Evolutionary conservation across 2,888 invertebrate species (phyloP), one percentile per base, ranked within the genome.

Genomic region (Chrysodeixis includens): DNA sequence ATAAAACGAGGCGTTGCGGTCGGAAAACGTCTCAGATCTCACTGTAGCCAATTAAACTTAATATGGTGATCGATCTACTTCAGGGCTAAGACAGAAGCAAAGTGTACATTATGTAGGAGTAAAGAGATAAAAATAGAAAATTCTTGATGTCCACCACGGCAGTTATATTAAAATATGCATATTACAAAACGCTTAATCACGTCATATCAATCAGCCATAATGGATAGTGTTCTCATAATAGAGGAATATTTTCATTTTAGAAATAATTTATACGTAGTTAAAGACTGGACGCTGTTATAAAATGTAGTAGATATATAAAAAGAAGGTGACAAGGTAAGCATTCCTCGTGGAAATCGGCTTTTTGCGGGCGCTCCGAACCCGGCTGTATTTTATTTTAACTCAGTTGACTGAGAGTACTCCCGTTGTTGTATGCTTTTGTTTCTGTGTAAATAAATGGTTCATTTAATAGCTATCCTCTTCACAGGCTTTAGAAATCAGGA

Each of bases 131-230:
- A 40, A 40, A 40, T n/a, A n/a, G 40, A n/a, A 40, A 14, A 3
- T 35, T 35, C 10, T 40, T 6, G n/a, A 40, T 40, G 4, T n/a
- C n/a, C 6, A 5, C 12, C 0, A 35, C 5, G 12, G 14, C 40
- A 40, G n/a, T 40, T 3, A 5, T 40, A 40, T 40, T 40, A n/a
- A n/a, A 14, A 40, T 40, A 3, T 40, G 40, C 40, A 5, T 40
- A 40, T 26, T 26, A n/a, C 40, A n/a, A 12, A 40, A 40, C 40
- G 7, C 40, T 40, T 40, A n/a, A 5, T 40, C 40, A 40, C n/a
- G n/a, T 40, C 40, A n/a, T 40, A 40, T 40, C 40, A 40, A 40
- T 40, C 40, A 40, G n/a, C n/a, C 40, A 40, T 40, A n/a, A 14
- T 40, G 14, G n/a, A 32, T 10, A 10, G 32, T 9, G 1, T 10